Percentiles rank a stretch among this genome's conserved stretches.
Evolutionary conservation across 1,140 invertebrate genomes (phyloP).

Genomic region (Drosophila bifasciata): DNA sequence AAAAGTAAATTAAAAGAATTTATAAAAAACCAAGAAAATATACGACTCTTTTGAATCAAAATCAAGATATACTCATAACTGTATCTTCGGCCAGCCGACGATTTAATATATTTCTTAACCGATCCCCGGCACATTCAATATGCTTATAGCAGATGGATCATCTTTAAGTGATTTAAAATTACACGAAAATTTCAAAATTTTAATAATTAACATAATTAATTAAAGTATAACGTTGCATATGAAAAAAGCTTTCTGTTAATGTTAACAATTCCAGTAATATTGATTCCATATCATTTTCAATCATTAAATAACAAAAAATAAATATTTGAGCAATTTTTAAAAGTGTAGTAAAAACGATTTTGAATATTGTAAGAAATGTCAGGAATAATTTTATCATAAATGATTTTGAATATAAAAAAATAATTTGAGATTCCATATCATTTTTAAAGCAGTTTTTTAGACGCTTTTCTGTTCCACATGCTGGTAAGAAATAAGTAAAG

Average conservation of each 20-base stretch:
- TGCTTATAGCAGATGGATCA: conserved; percentile 20
- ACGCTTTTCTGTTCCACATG: conserved; percentile 17
- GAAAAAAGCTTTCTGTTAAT: background rate
- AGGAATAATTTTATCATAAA: no score
- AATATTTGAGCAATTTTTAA: background rate
- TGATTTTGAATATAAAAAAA: no score
- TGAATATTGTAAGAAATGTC: background rate
- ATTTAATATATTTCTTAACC: conserved; percentile 21
- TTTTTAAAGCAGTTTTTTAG: background rate
- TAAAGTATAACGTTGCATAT: background rate
- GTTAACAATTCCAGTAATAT: background rate
- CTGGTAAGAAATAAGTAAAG: conserved; percentile 15
- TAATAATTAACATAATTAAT: no score
- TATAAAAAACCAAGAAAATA: conserved; percentile 41
- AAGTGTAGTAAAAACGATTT: background rate
- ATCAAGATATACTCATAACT: conserved; percentile 8
- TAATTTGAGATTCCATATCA: conserved; percentile 31
- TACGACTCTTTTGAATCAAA: conserved; percentile 33
- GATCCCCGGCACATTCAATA: conserved; percentile 39
- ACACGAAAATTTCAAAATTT: background rate
- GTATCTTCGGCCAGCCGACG: conserved; percentile 35
- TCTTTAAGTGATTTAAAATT: background rate
- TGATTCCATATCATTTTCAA: no score
- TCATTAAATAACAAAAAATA: background rate
- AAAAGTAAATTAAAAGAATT: conserved; percentile 35